A percentile compares a stretch with the other conserved stretches of the same genome.
Conservation (phyloP, 2,113 vertebrate species). For the Coptodon bakossiorum region DNA sequence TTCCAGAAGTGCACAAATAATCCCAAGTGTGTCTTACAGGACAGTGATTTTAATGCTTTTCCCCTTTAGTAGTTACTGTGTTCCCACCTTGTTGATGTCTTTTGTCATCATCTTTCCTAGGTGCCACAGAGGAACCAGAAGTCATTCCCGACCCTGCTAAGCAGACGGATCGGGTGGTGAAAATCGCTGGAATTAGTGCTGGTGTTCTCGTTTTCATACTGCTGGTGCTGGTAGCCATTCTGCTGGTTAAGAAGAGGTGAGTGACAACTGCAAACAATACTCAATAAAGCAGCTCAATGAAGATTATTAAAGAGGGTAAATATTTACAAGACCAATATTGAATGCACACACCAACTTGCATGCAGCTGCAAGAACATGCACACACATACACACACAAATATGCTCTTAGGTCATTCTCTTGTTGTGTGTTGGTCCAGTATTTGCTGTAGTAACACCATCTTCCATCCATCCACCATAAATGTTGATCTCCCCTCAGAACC, state of each 20-base stretch:
- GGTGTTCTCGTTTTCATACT: slow-evolving; percentile 93
- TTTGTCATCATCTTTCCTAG: slow-evolving; percentile 63
- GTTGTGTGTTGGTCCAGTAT: slow-evolving; percentile 47
- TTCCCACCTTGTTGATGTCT: not conserved
- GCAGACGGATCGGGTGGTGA: slow-evolving; percentile 94
- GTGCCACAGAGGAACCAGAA: slow-evolving; percentile 95
- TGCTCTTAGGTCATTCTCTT: slow-evolving; percentile 17
- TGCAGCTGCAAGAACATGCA: not conserved
- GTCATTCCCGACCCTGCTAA: slow-evolving; percentile 95
- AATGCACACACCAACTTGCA: not conserved
- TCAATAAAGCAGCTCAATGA: not conserved
- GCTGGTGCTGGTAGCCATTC: slow-evolving; percentile 89
- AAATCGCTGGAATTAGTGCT: slow-evolving; percentile 96
- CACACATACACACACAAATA: slow-evolving; percentile 14
- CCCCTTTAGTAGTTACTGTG: not conserved
- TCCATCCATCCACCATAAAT: slow-evolving; percentile 60
- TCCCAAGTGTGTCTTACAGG: not conserved
- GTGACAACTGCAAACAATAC: slow-evolving; percentile 9
- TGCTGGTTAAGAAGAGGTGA: slow-evolving; percentile 98
- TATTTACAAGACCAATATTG: not conserved
- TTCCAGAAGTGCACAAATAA: not conserved
- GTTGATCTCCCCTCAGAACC: slow-evolving; percentile 67
- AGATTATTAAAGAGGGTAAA: not conserved
- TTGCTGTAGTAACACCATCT: slow-evolving; percentile 46
- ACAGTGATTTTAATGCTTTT: not conserved